Base-by-base conservation (phyloP, 37 sponge, comb jelly and placozoan species). In the Bolinopsis microptera region DNA sequence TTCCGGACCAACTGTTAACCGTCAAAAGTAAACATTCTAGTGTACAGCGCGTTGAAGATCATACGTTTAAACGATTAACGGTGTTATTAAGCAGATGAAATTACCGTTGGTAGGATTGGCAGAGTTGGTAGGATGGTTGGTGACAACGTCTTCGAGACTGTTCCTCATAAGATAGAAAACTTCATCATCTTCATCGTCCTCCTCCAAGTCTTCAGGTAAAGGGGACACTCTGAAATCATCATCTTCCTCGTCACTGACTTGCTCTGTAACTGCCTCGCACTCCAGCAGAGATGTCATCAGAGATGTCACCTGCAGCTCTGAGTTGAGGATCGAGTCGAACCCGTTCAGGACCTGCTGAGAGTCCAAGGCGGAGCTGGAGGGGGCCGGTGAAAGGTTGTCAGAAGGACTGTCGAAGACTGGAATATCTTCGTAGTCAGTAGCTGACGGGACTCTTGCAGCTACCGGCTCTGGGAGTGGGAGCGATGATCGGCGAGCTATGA, bases 381-480 rank as follows among this genome's bases (percentile, higher is more conserved):
- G 61, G 61, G 5, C 13, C 9, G 61, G 61, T 18, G 61, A 48
- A 5, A 48, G 61, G 61, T 48, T 48, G 13, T 86, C 90, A 5
- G 90, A 38, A 1, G 90, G 90, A 39, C 61, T 77, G 80, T 77
- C 80, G 33, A 77, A 77, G 36, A 77, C 80, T 3, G 80, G 80
- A 18, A 27, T 77, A 34, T 77, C 80, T 36, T 86, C 61, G 61
- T 86, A 24, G 61, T 39, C 32, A 41, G 90, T 22, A 2, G 90
- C 5, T 24, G 36, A 36, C 8, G 32, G 61, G 1, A 30, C 36
- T 3, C 38, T 24, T 23, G 90, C 28, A 13, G 90, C 3, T 0
- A 34, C 26, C 21, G 90, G 27, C 18, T 72, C 31, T 1, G 61
- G n/a, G 36, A 24, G 22, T 18, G 90, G 90, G n/a, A 86, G 41